A percentile compares a stretch with the other conserved stretches of the same genome.
phyloP scores from a whole-genome alignment of 2,888 invertebrate species.

The Agrochola lychnidis region DNA sequence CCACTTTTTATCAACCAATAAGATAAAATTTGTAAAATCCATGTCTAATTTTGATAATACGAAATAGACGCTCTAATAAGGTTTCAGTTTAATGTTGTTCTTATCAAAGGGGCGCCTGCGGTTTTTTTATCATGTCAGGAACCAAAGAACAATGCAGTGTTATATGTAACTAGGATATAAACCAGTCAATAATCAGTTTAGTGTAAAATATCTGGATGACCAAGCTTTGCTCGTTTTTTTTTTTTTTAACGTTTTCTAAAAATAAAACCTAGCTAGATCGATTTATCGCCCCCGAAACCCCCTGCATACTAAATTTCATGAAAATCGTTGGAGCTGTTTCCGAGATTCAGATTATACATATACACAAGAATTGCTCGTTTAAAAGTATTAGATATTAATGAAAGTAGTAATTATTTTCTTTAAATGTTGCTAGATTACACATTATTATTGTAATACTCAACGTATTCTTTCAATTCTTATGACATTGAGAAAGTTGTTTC shows the following conservation, averaged over 20 bases:
- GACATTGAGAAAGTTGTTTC: not conserved
- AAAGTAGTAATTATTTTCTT: not conserved
- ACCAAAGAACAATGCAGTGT: not conserved
- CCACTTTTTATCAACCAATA: not conserved
- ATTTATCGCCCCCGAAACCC: too few relatives aligned
- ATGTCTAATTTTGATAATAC: not conserved
- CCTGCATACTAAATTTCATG: too few relatives aligned
- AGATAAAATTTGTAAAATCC: not conserved
- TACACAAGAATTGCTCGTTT: too few relatives aligned
- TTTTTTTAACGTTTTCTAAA: too few relatives aligned
- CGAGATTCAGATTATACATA: too few relatives aligned
- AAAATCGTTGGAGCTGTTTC: too few relatives aligned
- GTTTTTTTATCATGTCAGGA: not conserved
- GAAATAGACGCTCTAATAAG: not conserved
- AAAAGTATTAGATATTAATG: too few relatives aligned
- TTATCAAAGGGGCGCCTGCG: conserved; percentile 5
- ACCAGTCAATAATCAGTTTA: not conserved
- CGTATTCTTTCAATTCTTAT: not conserved
- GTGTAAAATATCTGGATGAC: too few relatives aligned
- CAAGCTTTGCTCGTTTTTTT: too few relatives aligned
- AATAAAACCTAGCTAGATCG: too few relatives aligned
- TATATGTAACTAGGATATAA: not conserved
- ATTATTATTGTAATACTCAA: not conserved
- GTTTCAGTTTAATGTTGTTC: not conserved
- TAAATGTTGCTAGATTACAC: not conserved